phyloP scores from a whole-genome alignment of 2,888 invertebrate species.

The Phortica magna region DNA sequence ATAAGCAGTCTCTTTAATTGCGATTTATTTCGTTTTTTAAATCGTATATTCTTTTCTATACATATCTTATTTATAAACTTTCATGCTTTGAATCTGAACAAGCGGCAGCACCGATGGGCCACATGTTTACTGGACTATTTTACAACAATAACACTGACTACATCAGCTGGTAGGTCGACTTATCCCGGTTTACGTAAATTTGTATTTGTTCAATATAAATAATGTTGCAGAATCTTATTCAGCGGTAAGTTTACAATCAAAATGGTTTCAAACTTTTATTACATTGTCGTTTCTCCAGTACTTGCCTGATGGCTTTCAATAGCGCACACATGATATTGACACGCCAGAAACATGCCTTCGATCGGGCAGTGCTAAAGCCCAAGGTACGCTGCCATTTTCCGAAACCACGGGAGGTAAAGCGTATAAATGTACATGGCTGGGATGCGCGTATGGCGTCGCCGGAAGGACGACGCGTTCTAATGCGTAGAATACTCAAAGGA shows the following conservation, averaged over 20 bases:
- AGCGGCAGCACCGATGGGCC: no score
- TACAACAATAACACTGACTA: no score
- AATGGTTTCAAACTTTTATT: background rate
- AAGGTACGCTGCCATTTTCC: conserved; percentile 82
- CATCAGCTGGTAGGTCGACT: no score
- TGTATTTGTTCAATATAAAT: conserved; percentile 34
- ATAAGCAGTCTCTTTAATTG: no score
- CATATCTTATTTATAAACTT: no score
- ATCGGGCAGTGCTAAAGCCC: conserved; percentile 67
- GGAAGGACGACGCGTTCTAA: conserved; percentile 84
- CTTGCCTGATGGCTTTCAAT: conserved; percentile 51
- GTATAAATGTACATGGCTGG: conserved; percentile 86
- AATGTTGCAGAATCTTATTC: conserved; percentile 63
- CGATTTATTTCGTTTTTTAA: no score
- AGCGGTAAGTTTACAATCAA: conserved; percentile 55
- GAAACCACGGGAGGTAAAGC: conserved; percentile 84
- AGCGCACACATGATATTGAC: conserved; percentile 59
- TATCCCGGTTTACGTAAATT: conserved; percentile 8
- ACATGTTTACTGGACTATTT: no score
- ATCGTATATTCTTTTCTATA: no score
- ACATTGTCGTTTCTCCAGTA: conserved; percentile 46
- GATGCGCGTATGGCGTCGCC: conserved; percentile 84
- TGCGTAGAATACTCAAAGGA: conserved; percentile 88
- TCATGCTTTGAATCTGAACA: no score
- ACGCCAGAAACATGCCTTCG: conserved; percentile 72